phyloP scores from a whole-genome alignment of 2,888 invertebrate species.

The Drosophila nigricruria region DNA sequence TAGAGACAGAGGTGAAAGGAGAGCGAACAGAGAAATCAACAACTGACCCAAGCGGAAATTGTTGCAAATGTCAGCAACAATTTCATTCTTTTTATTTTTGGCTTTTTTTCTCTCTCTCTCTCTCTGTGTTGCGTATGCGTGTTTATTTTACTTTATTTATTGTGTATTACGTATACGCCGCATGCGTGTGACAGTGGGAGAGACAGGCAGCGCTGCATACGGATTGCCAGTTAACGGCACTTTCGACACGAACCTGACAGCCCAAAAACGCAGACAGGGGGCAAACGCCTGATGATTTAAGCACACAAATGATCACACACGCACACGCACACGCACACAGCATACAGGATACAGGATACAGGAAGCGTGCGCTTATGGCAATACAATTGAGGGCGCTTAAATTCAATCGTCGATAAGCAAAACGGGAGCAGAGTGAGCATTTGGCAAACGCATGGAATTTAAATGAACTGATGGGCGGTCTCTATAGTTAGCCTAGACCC shows the following conservation, averaged over 20 bases:
- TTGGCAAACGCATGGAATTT: background rate
- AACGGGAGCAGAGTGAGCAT: background rate
- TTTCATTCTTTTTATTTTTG: conserved; percentile 21
- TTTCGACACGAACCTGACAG: conserved; percentile 64
- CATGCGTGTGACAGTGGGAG: conserved; percentile 24
- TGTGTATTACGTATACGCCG: conserved; percentile 49
- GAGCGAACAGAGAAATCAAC: conserved; percentile 35
- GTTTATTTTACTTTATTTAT: conserved; percentile 50
- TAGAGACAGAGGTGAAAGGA: background rate
- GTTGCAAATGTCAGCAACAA: conserved; percentile 76
- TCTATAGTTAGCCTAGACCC: background rate
- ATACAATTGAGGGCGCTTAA: conserved; percentile 57
- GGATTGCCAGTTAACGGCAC: conserved; percentile 54
- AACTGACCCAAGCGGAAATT: conserved; percentile 77
- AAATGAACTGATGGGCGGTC: conserved; percentile 18
- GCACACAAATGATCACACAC: conserved; percentile 23
- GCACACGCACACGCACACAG: conserved; percentile 1
- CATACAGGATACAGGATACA: conserved; percentile 39
- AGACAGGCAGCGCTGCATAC: conserved; percentile 1
- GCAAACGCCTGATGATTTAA: conserved; percentile 48
- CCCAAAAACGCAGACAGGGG: conserved; percentile 15
- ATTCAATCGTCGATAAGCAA: conserved; percentile 51
- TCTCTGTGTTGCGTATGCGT: conserved; percentile 46
- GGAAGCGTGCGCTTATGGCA: conserved; percentile 57
- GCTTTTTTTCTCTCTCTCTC: background rate